These are phyloP conservation scores for Bombus breviceps DNA, from an alignment of 1,140 invertebrate genomes.

Conservation along the genomic window DNA sequence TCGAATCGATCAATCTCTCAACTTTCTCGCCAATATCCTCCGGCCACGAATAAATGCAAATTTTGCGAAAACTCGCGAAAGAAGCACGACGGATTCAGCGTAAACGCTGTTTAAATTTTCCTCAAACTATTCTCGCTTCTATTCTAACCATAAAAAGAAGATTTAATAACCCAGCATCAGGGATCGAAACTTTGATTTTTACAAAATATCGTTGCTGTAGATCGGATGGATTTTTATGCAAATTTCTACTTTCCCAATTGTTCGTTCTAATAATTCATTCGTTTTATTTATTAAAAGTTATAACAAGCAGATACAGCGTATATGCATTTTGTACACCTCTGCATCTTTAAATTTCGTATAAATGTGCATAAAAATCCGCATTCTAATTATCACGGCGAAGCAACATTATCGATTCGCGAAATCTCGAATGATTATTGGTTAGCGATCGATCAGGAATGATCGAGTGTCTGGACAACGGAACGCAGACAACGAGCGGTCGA, in stretches of 20 bases:
- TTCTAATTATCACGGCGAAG: not conserved
- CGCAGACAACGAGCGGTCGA: not conserved
- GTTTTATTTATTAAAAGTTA: too few relatives aligned
- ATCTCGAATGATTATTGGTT: conserved; percentile 10
- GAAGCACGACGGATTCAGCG: not conserved
- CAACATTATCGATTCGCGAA: not conserved
- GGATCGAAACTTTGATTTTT: not conserved
- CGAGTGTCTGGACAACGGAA: not conserved
- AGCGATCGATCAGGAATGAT: conserved; percentile 17
- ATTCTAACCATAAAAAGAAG: not conserved
- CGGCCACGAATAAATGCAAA: conserved; percentile 10
- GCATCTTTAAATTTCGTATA: not conserved
- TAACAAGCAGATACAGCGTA: too few relatives aligned
- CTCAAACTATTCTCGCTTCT: not conserved
- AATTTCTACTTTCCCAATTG: too few relatives aligned
- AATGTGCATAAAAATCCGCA: not conserved
- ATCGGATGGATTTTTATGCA: too few relatives aligned
- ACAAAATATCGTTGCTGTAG: too few relatives aligned
- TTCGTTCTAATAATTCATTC: too few relatives aligned
- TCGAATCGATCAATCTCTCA: conserved; percentile 28
- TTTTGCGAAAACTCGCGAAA: not conserved
- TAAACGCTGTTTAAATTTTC: not conserved
- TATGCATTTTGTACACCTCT: too few relatives aligned
- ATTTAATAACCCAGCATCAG: not conserved
- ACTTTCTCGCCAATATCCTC: not conserved